Evolutionary conservation across 2,113 vertebrate genomes (phyloP).

Genomic region (Saccopteryx leptura): DNA sequence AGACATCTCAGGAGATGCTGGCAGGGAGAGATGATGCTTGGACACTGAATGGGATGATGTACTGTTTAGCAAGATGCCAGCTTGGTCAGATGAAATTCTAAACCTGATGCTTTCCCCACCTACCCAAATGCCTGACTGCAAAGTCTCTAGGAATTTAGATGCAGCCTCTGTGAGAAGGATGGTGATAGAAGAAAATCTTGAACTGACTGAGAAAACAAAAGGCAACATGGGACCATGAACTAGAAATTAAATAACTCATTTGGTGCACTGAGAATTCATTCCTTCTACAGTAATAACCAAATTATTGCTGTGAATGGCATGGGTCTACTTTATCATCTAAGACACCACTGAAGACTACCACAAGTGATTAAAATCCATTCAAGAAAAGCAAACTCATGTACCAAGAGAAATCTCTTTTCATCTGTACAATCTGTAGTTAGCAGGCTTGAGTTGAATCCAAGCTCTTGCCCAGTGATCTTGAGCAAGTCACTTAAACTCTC

Average conservation of each 20-base stretch:
- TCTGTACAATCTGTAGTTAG: not conserved
- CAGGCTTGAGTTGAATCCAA: not conserved
- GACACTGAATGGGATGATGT: not conserved
- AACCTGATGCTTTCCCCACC: not conserved
- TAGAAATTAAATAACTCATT: not conserved
- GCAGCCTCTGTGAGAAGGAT: not conserved
- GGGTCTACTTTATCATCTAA: not conserved
- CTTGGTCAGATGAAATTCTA: not conserved
- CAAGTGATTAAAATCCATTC: not conserved
- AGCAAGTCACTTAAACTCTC: not conserved
- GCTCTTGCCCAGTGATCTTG: not conserved
- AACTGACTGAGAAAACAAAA: not conserved
- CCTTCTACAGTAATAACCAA: not conserved
- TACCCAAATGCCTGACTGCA: not conserved
- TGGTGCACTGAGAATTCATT: not conserved
- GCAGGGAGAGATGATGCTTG: not conserved
- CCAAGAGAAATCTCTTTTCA: not conserved
- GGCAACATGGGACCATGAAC: not conserved
- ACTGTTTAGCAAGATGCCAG: slow-evolving; percentile 8
- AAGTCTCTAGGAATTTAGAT: not conserved
- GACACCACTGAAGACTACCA: not conserved
- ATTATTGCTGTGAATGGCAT: not conserved
- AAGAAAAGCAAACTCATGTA: not conserved
- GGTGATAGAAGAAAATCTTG: not conserved
- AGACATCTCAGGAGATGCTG: slow-evolving; percentile 37